Percentiles rank a stretch among this genome's conserved stretches.
Conservation (phyloP, 2,797 vertebrate species). For the Sorex maritimensis region DNA sequence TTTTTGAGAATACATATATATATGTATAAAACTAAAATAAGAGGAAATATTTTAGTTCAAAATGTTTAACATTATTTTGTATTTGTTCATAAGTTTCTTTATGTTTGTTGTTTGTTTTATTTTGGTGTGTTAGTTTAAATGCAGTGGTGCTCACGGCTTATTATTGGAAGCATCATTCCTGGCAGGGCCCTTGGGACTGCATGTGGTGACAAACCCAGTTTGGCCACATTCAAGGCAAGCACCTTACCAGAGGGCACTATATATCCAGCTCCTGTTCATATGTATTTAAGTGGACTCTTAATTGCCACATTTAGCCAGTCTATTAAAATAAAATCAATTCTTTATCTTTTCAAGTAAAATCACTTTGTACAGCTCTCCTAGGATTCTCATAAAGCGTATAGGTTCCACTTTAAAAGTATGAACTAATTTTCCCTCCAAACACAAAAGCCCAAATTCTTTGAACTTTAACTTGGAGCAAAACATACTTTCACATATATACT, state of each 20-base stretch:
- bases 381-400: neutral
- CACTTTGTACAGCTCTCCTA: neutral
- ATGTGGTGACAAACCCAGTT: too few relatives aligned
- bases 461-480: too few relatives aligned
- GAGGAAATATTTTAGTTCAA: conserved; percentile 19
- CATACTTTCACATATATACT: too few relatives aligned
- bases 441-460: neutral
- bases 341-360: conserved; percentile 80
- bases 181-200: too few relatives aligned
- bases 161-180: too few relatives aligned
- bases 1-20: neutral
- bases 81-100: neutral
- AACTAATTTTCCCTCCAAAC: neutral
- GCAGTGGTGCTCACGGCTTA: too few relatives aligned
- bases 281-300: neutral
- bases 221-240: too few relatives aligned
- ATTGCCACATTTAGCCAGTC: neutral
- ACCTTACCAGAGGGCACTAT: too few relatives aligned
- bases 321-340: conserved; percentile 75
- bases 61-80: conserved; percentile 10
- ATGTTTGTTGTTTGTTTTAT: neutral
- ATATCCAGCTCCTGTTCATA: too few relatives aligned
- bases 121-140: too few relatives aligned
- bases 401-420: neutral
- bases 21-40: neutral